Evolutionary conservation across 2,113 vertebrate genomes (phyloP), one percentile per base, ranked within the genome.

Genomic region (Sterrhoptilus dennistouni): DNA sequence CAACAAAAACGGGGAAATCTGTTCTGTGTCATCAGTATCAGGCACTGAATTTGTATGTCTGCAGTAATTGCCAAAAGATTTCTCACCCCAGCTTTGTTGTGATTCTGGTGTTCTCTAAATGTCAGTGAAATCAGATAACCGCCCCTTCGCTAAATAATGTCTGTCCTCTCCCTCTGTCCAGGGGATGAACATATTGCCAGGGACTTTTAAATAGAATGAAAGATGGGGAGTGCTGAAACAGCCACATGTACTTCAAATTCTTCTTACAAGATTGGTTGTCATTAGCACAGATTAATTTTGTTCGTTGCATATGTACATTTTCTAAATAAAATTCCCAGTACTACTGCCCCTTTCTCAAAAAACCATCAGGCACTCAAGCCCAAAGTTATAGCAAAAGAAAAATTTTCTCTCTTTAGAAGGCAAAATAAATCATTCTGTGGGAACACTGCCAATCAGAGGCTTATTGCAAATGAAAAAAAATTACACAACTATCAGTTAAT

Each of bases 181-280:
- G 83, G 59, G 82, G 75, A 95, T 0, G 6, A 96, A 83, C 69
- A 87, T 63, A 95, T 95, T 92, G 82, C 90, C 93, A 96, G 91
- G 74, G 88, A 96, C 83, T 96, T 97, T 92, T 85, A 95, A 96
- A 96, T 70, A 96, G 70, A 94, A 93, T 69, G 59, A 94, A 85
- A 96, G 76, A 93, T 88, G 29, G 28, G 78, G 88, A 90, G 80
- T 82, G 76, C 78, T 93, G 82, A 81, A 95, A 93, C 59, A 94
- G 79, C 40, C 90, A 84, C 6, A 8, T 86, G 52, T 77, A 86
- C 71, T 83, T 96, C 81, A 77, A 81, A 84, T 84, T 85, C 49
- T 89, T 91, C 87, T 89, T 88, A 11, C 47, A 79, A 95, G 45
- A 89, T 31, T 8, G 6, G 53, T 61, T 87, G 59, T 74, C 52